Percentiles rank a stretch among this genome's conserved stretches.
Conservation (phyloP, 2,797 vertebrate genomes). For the Diplodus puntazzo region DNA sequence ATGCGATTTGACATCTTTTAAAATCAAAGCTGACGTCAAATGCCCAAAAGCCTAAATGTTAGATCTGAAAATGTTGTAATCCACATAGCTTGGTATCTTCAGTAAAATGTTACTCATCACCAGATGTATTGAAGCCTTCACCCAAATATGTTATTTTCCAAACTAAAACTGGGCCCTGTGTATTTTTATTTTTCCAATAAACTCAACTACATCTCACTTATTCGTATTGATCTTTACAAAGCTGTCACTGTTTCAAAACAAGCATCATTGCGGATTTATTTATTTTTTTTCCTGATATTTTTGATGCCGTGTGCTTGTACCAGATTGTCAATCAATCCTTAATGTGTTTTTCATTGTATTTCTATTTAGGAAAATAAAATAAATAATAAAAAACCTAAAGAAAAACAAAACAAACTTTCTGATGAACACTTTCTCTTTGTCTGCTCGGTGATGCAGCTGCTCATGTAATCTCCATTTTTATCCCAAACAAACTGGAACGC, state of each 20-base stretch:
- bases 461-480: conserved; percentile 2
- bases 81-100: not conserved
- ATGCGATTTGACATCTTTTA: not conserved
- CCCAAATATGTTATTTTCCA: not conserved
- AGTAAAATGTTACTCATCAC: not conserved
- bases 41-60: not conserved
- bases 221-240: conserved; percentile 7
- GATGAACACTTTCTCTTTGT: not conserved
- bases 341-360: conserved; percentile 20
- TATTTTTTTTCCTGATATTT: not conserved
- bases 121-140: not conserved
- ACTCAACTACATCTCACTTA: not conserved
- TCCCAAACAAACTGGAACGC: not conserved
- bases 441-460: conserved; percentile 4
- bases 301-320: not conserved
- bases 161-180: too few species aligned
- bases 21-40: not conserved
- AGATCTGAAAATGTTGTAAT: not conserved
- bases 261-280: not conserved
- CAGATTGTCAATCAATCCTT: conserved; percentile 4
- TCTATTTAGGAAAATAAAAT: not conserved
- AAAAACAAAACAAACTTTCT: not conserved
- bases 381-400: not conserved
- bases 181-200: not conserved
- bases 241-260: not conserved